Evolutionary conservation across 2,113 vertebrate species (phyloP).

Genomic region (Ptyas mucosa): DNA sequence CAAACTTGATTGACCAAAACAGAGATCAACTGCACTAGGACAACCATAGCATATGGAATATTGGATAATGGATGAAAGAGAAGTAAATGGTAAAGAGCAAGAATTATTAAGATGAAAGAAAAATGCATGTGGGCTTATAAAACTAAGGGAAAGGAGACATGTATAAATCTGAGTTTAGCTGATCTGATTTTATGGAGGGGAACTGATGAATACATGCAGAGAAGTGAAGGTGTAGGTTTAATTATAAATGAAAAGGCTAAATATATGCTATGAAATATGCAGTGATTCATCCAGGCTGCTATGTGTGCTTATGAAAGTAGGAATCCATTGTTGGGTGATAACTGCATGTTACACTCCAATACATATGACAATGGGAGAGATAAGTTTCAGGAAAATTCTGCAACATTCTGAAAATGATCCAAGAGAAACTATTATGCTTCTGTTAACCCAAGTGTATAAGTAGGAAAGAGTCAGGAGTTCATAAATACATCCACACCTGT

Average conservation of each 20-base stretch:
- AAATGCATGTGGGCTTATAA: not conserved
- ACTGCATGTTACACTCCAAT: not conserved
- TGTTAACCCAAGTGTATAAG: not conserved
- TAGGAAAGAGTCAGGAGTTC: not conserved
- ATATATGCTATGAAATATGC: not conserved
- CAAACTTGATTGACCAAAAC: not conserved
- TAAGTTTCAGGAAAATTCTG: not conserved
- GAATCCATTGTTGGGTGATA: not conserved
- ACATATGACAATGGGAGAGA: not conserved
- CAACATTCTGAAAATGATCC: not conserved
- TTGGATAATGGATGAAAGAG: not conserved
- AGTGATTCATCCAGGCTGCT: not conserved
- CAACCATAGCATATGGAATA: not conserved
- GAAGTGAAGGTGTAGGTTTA: not conserved
- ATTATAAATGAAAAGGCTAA: not conserved
- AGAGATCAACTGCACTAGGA: not conserved
- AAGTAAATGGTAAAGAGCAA: not conserved
- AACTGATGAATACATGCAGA: not conserved
- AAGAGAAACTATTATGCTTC: not conserved
- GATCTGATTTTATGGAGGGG: not conserved
- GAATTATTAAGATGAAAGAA: not conserved
- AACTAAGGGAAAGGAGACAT: not conserved
- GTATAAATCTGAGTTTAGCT: not conserved
- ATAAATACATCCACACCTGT: no score
- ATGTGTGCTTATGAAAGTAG: not conserved